phyloP scores from a whole-genome alignment of 2,113 vertebrate species.

The Chionis minor region DNA sequence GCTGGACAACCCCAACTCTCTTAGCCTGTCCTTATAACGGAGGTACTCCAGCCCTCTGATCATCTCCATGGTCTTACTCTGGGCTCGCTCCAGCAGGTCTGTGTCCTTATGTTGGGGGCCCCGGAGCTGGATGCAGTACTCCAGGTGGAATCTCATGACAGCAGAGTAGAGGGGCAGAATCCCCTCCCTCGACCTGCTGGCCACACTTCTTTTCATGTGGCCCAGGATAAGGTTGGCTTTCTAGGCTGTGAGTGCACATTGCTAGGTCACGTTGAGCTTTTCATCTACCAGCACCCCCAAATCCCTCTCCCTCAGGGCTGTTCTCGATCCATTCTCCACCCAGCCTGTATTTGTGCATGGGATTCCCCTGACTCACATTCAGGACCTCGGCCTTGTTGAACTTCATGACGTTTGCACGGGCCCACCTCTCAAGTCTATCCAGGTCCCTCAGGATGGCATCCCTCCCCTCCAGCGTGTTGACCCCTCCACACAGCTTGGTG shows the following conservation, averaged over 20 bases:
- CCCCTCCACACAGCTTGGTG: neutral
- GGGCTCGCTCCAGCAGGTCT: neutral
- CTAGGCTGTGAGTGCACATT: neutral
- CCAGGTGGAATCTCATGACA: neutral
- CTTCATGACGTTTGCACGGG: neutral
- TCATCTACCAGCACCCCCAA: neutral
- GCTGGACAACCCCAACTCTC: neutral
- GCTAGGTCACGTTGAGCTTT: neutral
- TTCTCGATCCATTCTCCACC: neutral
- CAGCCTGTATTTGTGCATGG: neutral
- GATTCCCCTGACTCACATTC: neutral
- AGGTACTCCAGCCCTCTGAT: neutral
- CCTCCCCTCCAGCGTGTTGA: neutral
- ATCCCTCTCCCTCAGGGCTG: neutral
- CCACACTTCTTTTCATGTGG: neutral
- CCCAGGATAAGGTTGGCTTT: neutral
- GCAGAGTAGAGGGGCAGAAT: neutral
- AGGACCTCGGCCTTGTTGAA: neutral
- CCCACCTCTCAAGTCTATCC: neutral
- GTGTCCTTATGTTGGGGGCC: neutral
- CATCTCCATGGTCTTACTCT: neutral
- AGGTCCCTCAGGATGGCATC: neutral
- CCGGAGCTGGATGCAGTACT: neutral
- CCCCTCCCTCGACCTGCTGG: neutral
- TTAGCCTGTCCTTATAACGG: neutral